phyloP scores from a whole-genome alignment of 2,113 vertebrate species.

The Plecturocebus donacophilus region DNA sequence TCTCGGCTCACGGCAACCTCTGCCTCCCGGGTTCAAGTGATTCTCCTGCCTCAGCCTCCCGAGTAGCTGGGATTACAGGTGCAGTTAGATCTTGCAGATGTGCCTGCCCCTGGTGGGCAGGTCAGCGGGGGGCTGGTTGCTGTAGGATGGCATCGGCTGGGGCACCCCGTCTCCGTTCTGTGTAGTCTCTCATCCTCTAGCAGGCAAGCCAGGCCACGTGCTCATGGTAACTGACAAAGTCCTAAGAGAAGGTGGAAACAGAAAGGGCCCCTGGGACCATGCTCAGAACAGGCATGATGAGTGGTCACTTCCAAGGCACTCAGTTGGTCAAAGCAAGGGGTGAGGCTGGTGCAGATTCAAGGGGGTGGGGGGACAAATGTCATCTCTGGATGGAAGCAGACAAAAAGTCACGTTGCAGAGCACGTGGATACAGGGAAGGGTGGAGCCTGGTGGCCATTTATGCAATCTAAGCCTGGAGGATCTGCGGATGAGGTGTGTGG shows the following conservation, averaged over 20 bases:
- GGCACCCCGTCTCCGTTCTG: background rate
- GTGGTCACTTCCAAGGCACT: rapidly evolving
- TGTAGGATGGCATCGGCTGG: background rate
- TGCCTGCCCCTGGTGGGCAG: background rate
- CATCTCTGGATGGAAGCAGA: background rate
- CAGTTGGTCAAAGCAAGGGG: background rate
- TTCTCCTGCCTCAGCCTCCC: no score
- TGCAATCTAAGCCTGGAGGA: background rate
- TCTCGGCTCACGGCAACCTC: no score
- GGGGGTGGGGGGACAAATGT: background rate
- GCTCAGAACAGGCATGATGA: background rate
- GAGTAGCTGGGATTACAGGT: background rate
- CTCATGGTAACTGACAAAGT: background rate
- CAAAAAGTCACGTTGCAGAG: background rate
- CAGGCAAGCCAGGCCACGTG: background rate
- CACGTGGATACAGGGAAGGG: background rate
- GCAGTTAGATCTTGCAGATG: background rate
- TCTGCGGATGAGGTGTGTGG: background rate
- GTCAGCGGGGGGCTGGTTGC: background rate
- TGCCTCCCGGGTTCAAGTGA: no score
- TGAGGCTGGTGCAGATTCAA: background rate
- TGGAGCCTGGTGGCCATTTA: background rate
- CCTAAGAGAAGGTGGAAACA: background rate
- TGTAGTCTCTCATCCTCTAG: no score
- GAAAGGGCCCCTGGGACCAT: background rate